Percentiles rank a stretch among this genome's conserved stretches.
These are phyloP conservation scores for Solen grandis DNA, from an alignment of 1,140 invertebrate species.

Conservation along the genomic window DNA sequence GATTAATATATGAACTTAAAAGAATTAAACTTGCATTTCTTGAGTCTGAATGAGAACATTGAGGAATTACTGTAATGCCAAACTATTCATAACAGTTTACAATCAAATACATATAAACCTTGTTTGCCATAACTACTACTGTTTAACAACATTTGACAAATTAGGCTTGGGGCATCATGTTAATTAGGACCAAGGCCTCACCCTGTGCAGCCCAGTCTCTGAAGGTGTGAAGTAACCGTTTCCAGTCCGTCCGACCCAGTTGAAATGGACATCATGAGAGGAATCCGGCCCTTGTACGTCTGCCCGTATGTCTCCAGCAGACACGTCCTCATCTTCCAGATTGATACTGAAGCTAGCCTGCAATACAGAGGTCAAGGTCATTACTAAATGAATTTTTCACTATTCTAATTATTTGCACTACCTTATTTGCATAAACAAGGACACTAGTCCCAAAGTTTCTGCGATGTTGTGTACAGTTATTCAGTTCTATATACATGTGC, in stretches of 20 bases:
- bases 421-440: background rate
- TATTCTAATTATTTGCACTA: background rate
- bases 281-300: constrained; percentile 91
- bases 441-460: background rate
- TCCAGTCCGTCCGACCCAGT: constrained; percentile 86
- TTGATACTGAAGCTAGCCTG: constrained; percentile 78
- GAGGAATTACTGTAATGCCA: too few species aligned
- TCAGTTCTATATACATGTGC: background rate
- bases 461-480: too few species aligned
- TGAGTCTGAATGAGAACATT: too few species aligned
- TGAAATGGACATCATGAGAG: constrained; percentile 84
- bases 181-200: too few species aligned
- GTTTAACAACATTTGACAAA: too few species aligned
- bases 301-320: constrained; percentile 88
- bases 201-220: constrained; percentile 96
- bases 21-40: too few species aligned
- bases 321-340: constrained; percentile 86
- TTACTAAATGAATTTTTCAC: background rate
- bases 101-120: too few species aligned
- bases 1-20: too few species aligned
- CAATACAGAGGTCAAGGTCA: constrained; percentile 58
- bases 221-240: constrained; percentile 92
- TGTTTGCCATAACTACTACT: too few species aligned
- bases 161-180: too few species aligned
- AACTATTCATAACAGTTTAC: too few species aligned